Conservation (phyloP, 30 jellyfish, hydroid and myxozoan genomes). For the Cassiopea xamachana region DNA sequence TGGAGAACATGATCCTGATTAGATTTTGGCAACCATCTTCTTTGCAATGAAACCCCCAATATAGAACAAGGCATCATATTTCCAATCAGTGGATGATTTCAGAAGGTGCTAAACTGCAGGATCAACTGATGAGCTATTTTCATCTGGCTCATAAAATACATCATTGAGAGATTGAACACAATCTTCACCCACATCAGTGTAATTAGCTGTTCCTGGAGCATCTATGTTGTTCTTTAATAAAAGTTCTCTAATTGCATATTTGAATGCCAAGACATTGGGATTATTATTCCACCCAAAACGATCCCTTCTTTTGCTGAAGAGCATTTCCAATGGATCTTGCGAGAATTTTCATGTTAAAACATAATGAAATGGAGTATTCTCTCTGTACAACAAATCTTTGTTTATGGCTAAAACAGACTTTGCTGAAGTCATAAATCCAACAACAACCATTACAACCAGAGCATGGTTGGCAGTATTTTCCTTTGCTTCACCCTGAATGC, state of each 20-base stretch:
- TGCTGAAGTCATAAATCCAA: conserved; percentile 25
- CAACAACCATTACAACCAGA: conserved; percentile 41
- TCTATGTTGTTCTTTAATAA: conserved; percentile 30
- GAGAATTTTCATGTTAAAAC: conserved; percentile 42
- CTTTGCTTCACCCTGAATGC: conserved; percentile 23
- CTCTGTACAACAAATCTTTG: neutral
- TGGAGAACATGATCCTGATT: neutral
- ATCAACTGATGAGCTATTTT: no score
- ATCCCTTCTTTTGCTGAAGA: conserved; percentile 42
- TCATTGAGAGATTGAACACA: neutral
- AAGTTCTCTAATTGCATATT: conserved; percentile 53
- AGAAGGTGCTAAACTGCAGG: conserved; percentile 15
- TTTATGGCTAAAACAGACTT: conserved; percentile 35
- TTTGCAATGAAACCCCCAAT: conserved; percentile 51
- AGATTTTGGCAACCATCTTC: conserved; percentile 21
- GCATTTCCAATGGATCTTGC: conserved; percentile 36
- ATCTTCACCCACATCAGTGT: neutral
- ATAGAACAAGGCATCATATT: conserved; percentile 30
- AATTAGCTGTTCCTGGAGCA: conserved; percentile 47
- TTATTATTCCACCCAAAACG: conserved; percentile 73
- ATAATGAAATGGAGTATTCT: conserved; percentile 1
- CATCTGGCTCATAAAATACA: no score
- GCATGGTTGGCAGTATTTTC: conserved; percentile 25
- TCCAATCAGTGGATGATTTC: conserved; percentile 15
- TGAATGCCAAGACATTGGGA: conserved; percentile 28